A percentile compares a stretch with the other conserved stretches of the same genome.
These are phyloP conservation scores for Ceyx melanurus DNA, from an alignment of 2,113 vertebrate genomes.

Conservation along the genomic window DNA sequence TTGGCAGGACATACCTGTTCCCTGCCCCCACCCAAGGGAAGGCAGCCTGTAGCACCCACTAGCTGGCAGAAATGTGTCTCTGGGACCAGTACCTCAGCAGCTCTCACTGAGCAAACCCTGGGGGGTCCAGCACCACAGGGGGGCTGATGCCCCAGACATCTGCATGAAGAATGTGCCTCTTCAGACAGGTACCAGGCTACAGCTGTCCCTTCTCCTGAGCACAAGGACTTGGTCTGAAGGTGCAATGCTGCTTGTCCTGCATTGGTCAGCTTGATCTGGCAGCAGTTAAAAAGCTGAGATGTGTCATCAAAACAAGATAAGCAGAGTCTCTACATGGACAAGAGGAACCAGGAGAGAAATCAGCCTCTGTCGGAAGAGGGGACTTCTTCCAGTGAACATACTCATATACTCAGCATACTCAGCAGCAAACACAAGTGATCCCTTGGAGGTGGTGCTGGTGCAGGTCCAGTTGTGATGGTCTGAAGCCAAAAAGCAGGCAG, in stretches of 20 bases:
- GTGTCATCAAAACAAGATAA: neutral
- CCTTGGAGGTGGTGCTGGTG: neutral
- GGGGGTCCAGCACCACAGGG: rapidly evolving
- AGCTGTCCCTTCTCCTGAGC: neutral
- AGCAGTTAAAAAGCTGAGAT: constrained; percentile 25
- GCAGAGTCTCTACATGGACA: neutral
- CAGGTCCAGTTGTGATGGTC: neutral
- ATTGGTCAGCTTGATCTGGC: neutral
- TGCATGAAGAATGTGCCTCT: neutral
- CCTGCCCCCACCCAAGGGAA: neutral
- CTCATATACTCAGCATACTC: neutral
- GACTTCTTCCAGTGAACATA: neutral
- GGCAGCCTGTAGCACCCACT: neutral
- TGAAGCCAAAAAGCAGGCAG: neutral
- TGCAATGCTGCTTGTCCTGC: neutral
- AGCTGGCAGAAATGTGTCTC: neutral
- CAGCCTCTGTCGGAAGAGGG: neutral
- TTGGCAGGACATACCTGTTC: neutral
- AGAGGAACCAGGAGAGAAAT: neutral
- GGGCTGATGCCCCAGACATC: neutral
- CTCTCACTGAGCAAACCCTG: neutral
- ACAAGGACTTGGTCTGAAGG: neutral
- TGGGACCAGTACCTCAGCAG: neutral
- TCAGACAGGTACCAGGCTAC: neutral
- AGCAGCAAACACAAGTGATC: neutral